Evolutionary conservation across 2,888 invertebrate species (phyloP), one percentile per base, ranked within the genome.

Genomic region (Apotomis capreana): DNA sequence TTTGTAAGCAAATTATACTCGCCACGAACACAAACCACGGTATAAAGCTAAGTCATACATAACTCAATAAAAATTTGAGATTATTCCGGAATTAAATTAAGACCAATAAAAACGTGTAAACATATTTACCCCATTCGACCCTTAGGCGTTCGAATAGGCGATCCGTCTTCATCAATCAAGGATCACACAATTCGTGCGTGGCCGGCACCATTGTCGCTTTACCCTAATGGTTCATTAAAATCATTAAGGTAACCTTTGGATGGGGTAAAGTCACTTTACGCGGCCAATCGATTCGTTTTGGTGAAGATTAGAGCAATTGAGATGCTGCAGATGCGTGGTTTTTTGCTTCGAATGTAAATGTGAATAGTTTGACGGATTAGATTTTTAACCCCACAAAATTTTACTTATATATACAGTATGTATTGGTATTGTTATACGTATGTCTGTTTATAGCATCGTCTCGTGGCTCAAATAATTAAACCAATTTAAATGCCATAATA

Each of bases 131-230:
- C 46, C 49, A 67, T 8, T 46, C 54, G n/a, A 68, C 36, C 36
- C 54, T 71, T 57, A 68, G 68, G 51, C 26, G 44, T 52, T 61
- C 55, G 40, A 59, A 44, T n/a, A 13, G 40, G 36, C 65, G 64
- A 85, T 85, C 76, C 69, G 52, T 85, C 86, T 80, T 79, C 81
- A 86, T 86, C 84, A 79, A 82, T 85, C 86, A 84, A 49, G 12
- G 5, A 52, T 26, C 26, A 8, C 61, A 79, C 79, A 79, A 81
- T 81, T 79, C 81, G 55, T 67, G 74, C 75, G 74, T 54, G 69
- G 68, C 64, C 40, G 68, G 59, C 78, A 62, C 55, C 76, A 80
- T 83, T 81, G 80, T 83, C 37, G 26, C 57, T 64, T 75, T 73
- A 79, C 82, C 81, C 81, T 78, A 79, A 76, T 75, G 75, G 73